Evolutionary conservation across 2,113 vertebrate species (phyloP).

Genomic region (Eurystomus gularis): DNA sequence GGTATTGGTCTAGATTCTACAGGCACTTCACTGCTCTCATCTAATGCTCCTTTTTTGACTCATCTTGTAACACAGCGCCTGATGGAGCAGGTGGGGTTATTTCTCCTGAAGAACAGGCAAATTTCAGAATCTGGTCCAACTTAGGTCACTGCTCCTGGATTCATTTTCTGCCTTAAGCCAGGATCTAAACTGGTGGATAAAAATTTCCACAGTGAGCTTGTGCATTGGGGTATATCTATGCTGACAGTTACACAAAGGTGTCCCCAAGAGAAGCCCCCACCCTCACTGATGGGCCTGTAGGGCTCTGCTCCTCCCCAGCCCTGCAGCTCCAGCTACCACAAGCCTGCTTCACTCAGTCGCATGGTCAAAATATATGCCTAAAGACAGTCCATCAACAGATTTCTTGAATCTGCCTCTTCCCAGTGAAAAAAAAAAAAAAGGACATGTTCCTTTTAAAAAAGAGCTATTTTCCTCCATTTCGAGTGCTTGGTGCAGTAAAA

Average conservation of each 20-base stretch:
- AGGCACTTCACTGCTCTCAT: not conserved
- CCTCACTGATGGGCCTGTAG: fast-evolving
- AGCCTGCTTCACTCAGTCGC: not conserved
- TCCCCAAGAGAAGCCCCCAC: not conserved
- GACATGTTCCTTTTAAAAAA: not conserved
- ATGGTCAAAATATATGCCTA: not conserved
- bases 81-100: not conserved
- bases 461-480: fast-evolving
- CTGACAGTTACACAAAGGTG: not conserved
- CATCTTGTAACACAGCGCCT: not conserved
- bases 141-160: not conserved
- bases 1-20: not conserved
- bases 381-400: not conserved
- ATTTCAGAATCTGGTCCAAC: not conserved
- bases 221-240: not conserved
- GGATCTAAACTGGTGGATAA: not conserved
- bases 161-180: not conserved
- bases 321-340: not conserved
- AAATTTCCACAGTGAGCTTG: not conserved
- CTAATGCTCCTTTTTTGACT: not conserved
- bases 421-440: fast-evolving
- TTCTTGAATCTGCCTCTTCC: not conserved
- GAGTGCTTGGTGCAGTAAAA: not conserved
- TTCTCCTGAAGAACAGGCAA: not conserved
- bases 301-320: not conserved